Conservation (phyloP, 2,797 vertebrate species). For the Anas flavirostris region DNA sequence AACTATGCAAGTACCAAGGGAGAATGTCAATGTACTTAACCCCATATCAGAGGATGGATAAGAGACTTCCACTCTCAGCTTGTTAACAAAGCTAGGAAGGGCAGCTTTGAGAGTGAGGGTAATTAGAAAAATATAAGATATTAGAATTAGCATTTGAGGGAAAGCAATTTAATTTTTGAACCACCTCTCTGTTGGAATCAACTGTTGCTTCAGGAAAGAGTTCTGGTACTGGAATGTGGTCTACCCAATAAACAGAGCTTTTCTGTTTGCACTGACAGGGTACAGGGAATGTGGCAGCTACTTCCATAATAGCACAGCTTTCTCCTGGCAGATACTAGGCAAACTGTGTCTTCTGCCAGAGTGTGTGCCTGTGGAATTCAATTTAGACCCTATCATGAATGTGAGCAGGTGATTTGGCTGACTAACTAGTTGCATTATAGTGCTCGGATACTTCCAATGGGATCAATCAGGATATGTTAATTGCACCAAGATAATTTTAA, state of each 20-base stretch:
- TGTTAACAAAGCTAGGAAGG: not conserved
- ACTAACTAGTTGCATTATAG: slow-evolving; percentile 51
- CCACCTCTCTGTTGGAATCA: not conserved
- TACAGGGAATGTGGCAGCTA: not conserved
- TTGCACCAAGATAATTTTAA: slow-evolving; percentile 65
- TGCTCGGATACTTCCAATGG: slow-evolving; percentile 58
- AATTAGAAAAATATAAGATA: not conserved
- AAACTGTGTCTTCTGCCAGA: slow-evolving; percentile 32
- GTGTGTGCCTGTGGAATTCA: slow-evolving; percentile 41
- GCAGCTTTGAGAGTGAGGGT: not conserved
- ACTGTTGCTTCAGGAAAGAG: not conserved
- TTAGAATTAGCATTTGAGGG: not conserved
- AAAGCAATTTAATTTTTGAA: slow-evolving; percentile 39
- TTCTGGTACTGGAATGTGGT: not conserved
- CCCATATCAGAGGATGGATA: fast-evolving
- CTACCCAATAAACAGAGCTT: not conserved
- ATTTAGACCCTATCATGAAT: slow-evolving; percentile 42
- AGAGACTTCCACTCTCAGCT: not conserved
- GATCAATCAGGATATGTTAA: slow-evolving; percentile 71
- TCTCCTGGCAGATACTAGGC: slow-evolving; percentile 18
- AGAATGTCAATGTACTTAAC: not conserved
- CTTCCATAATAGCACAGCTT: slow-evolving; percentile 1
- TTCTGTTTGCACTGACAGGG: not conserved
- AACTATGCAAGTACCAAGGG: not conserved
- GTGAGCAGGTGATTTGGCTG: slow-evolving; percentile 59